Percentiles rank a stretch among this genome's conserved stretches.
Conservation (phyloP, 2,113 vertebrate genomes). For the Urocynchramus pylzowi region DNA sequence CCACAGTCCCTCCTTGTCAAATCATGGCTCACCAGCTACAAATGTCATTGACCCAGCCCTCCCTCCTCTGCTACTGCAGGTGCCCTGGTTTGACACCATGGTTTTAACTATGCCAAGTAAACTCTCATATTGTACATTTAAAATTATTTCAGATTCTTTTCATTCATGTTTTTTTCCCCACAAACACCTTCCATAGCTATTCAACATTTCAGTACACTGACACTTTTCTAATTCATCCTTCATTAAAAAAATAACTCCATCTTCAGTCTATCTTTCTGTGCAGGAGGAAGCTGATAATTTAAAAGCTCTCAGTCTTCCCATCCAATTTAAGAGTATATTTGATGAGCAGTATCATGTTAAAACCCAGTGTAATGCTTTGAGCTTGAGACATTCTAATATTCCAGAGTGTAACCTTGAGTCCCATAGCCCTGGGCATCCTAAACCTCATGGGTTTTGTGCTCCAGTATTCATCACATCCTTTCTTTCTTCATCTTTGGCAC, state of each 20-base stretch:
- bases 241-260: background rate
- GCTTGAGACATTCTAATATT: background rate
- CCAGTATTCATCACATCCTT: background rate
- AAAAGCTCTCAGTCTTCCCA: background rate
- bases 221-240: background rate
- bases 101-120: background rate
- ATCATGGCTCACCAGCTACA: background rate
- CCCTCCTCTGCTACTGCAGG: background rate
- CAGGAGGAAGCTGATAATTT: background rate
- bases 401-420: background rate
- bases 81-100: background rate
- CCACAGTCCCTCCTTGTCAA: background rate
- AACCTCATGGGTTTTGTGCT: background rate
- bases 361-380: background rate
- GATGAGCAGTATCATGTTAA: background rate
- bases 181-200: background rate
- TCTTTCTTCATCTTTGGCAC: background rate
- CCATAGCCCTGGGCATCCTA: background rate
- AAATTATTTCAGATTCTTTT: background rate
- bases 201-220: background rate
- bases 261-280: background rate
- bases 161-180: fast-evolving
- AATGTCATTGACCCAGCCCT: background rate
- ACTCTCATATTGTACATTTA: background rate
- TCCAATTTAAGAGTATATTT: background rate